These are phyloP conservation scores for Conger conger DNA, from an alignment of 2,113 vertebrate genomes.

Conservation along the genomic window DNA sequence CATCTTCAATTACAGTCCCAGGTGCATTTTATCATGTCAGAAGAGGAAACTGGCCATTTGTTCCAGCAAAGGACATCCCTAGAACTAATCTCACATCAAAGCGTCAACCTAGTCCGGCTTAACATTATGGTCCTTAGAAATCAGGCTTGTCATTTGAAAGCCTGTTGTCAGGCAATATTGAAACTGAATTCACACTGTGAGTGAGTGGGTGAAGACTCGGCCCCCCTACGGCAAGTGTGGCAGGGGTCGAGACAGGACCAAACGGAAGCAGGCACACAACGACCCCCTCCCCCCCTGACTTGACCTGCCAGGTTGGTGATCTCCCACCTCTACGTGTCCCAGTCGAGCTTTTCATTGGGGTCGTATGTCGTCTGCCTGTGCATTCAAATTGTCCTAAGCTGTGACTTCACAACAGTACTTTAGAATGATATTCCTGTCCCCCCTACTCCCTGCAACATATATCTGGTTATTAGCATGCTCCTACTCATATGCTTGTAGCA, in stretches of 20 bases:
- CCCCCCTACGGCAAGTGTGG: conserved; percentile 62
- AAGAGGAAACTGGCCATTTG: neutral
- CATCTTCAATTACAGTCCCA: too few species aligned
- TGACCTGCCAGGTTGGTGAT: conserved; percentile 96
- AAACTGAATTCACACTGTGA: neutral
- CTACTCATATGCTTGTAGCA: neutral
- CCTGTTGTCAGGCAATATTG: neutral
- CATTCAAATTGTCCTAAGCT: conserved; percentile 95
- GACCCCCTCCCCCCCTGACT: conserved; percentile 80
- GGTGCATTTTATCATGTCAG: neutral
- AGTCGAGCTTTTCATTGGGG: conserved; percentile 78
- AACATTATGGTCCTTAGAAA: neutral
- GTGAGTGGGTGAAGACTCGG: neutral
- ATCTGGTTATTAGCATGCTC: conserved; percentile 35
- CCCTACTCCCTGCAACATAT: conserved; percentile 1
- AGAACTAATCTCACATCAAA: neutral
- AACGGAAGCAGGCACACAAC: conserved; percentile 75
- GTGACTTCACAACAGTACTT: conserved; percentile 91
- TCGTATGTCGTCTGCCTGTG: conserved; percentile 91
- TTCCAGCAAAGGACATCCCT: neutral
- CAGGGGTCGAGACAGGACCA: conserved; percentile 52
- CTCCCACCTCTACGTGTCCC: conserved; percentile 86
- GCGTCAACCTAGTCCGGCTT: too few species aligned
- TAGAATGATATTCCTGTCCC: conserved; percentile 94
- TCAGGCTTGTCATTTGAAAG: neutral